These are phyloP conservation scores for Amiota minor DNA, from an alignment of 2,888 invertebrate species.

Conservation along the genomic window DNA sequence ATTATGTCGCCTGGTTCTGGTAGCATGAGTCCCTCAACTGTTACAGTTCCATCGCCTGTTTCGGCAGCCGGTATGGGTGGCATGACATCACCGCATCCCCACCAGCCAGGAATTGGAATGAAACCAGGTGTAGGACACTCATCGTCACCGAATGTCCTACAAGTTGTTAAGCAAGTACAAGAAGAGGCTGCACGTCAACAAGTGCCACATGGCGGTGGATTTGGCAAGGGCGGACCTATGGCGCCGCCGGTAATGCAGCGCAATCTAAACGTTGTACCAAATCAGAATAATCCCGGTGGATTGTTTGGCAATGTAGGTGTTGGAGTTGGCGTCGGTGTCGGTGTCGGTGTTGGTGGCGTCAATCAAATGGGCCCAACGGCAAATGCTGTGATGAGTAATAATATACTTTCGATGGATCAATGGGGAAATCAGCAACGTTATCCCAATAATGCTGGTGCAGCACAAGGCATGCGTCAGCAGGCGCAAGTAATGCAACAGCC, in stretches of 20 bases:
- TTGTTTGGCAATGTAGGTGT: slow-evolving; percentile 52
- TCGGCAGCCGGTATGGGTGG: slow-evolving; percentile 72
- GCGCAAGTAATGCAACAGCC: slow-evolving; percentile 74
- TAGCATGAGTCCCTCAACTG: slow-evolving; percentile 76
- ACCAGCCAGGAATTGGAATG: slow-evolving; percentile 77
- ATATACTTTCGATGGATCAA: slow-evolving; percentile 76
- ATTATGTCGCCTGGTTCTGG: slow-evolving; percentile 69
- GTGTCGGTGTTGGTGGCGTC: slow-evolving; percentile 44
- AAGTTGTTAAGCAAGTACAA: slow-evolving; percentile 89
- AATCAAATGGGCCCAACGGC: slow-evolving; percentile 56
- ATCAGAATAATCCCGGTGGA: slow-evolving; percentile 62
- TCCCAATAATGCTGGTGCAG: slow-evolving; percentile 47
- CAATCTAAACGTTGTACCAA: slow-evolving; percentile 67
- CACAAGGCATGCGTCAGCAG: slow-evolving; percentile 73
- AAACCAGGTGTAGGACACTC: slow-evolving; percentile 81
- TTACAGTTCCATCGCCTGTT: slow-evolving; percentile 76
- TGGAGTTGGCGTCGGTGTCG: slow-evolving; percentile 45
- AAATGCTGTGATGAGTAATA: slow-evolving; percentile 73
- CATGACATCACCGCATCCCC: slow-evolving; percentile 76
- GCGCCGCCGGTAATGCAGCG: slow-evolving; percentile 75
- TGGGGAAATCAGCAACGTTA: slow-evolving; percentile 74
- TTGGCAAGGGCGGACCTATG: slow-evolving; percentile 79
- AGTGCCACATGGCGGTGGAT: slow-evolving; percentile 81
- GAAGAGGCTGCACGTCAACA: slow-evolving; percentile 93
- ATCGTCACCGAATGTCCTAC: slow-evolving; percentile 86